Base-by-base conservation (phyloP, 2,113 vertebrate genomes). In the Aspiorhynchus laticeps region DNA sequence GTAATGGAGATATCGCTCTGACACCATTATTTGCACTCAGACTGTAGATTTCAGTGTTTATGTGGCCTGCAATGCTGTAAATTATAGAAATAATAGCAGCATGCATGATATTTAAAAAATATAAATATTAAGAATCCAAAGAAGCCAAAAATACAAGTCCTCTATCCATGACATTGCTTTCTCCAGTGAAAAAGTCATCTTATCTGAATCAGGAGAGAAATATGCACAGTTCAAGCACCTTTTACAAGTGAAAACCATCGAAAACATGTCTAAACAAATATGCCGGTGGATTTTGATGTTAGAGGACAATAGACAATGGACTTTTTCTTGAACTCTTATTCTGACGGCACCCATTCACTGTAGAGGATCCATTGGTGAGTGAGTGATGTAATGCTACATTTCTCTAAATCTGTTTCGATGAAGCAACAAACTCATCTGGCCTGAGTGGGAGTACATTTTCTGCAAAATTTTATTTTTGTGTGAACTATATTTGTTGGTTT, bases 1-100 rank as follows among this genome's bases (percentile, higher is more conserved):
- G 75, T 65, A 80, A 56, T 51, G 9, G n/a, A 73, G 63, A 80
- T 69, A 38, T 73, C 76, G 41, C 33, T 53, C 33, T 8, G 63
- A 86, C n/a, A 36, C 76, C n/a, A 73, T 73, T 59, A 80, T 33
- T 19, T 53, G 9, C 71, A 11, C 17, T 86, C 59, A 80, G 8
- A 75, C 41, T 36, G 10, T 28, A 59, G 5, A 56, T 56, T 33
- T 43, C 36, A 65, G 79, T 7, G 38, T 65, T 15, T 75, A 41
- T 36, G 71, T 74, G 69, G 21, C 41, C 24, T 75, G 4, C 12
- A 15, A 26, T 74, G 71, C 36, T 14, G 10, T n/a, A n/a, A 41
- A n/a, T 75, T 7, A 15, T 14, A 41, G n/a, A 10, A 74, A 26
- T 43, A 74, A 46, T 26, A 75, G 33, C 3, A 33, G 36, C 36